phyloP scores from a whole-genome alignment of 2,888 invertebrate species.

The Ypsolopha sequella region DNA sequence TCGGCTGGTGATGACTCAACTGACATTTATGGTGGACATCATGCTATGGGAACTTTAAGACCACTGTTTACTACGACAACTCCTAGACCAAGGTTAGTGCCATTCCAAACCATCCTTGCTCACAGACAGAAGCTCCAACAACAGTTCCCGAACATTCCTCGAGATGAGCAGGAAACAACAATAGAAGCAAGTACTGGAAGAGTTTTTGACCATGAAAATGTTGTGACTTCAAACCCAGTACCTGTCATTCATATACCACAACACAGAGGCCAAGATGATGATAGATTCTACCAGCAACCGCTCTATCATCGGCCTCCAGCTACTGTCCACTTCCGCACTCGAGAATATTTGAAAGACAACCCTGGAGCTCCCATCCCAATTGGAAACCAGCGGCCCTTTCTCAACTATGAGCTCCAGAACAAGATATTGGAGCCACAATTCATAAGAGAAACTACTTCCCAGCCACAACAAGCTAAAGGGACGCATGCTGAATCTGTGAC shows the following conservation, averaged over 20 bases:
- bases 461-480: conserved; percentile 30
- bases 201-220: conserved; percentile 55
- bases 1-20: conserved; percentile 75
- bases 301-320: conserved; percentile 44
- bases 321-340: conserved; percentile 50
- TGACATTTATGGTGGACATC: conserved; percentile 77
- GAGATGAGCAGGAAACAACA: conserved; percentile 53
- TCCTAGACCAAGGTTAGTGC: conserved; percentile 66
- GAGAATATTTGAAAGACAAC: conserved; percentile 61
- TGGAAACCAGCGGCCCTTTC: conserved; percentile 63
- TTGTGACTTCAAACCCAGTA: conserved; percentile 63
- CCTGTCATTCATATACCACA: conserved; percentile 68
- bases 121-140: conserved; percentile 60
- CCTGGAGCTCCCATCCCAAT: conserved; percentile 61
- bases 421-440: conserved; percentile 60
- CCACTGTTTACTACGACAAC: conserved; percentile 77
- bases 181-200: conserved; percentile 67
- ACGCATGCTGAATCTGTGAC: conserved; percentile 38
- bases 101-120: conserved; percentile 60
- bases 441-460: conserved; percentile 31
- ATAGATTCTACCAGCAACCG: conserved; percentile 46
- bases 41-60: conserved; percentile 73
- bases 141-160: conserved; percentile 44
- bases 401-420: conserved; percentile 57
- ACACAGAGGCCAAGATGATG: conserved; percentile 41